These are phyloP conservation scores for Adelges cooleyi DNA, from an alignment of 1,140 invertebrate genomes.

Conservation along the genomic window DNA sequence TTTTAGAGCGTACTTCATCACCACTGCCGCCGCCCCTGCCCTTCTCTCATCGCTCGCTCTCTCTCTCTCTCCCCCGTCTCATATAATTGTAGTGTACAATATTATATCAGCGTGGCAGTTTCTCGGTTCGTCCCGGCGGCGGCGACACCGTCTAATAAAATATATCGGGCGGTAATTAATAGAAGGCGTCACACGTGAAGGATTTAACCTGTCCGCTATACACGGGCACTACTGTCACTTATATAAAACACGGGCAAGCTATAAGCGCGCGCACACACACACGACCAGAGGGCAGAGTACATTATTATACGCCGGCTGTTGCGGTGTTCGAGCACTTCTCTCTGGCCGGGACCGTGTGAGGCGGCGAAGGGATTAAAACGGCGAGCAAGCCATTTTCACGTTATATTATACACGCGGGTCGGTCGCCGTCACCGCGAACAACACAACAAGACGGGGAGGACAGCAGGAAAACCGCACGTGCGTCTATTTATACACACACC, in stretches of 20 bases:
- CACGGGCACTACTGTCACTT: conserved; percentile 26
- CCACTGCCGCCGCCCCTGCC: too few species aligned
- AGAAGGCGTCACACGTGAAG: conserved; percentile 27
- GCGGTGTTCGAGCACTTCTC: neutral
- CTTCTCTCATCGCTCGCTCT: neutral
- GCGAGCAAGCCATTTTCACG: neutral
- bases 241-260: neutral
- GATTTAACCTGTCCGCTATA: conserved; percentile 25
- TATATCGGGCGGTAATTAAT: conserved; percentile 25
- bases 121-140: too few species aligned
- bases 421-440: neutral
- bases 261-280: too few species aligned
- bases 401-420: neutral
- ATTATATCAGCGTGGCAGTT: too few species aligned
- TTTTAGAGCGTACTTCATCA: conserved; percentile 8
- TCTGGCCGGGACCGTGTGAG: neutral
- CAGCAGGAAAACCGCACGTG: conserved; percentile 4
- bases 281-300: too few species aligned
- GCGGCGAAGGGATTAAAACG: neutral
- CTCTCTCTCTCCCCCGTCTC: neutral
- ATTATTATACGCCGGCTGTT: neutral
- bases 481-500: conserved; percentile 8
- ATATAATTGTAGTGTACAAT: too few species aligned
- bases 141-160: conserved; percentile 21
- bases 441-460: neutral